Evolutionary conservation across 1,140 invertebrate species (phyloP).

Genomic region (Panagrolaimus sp.): DNA sequence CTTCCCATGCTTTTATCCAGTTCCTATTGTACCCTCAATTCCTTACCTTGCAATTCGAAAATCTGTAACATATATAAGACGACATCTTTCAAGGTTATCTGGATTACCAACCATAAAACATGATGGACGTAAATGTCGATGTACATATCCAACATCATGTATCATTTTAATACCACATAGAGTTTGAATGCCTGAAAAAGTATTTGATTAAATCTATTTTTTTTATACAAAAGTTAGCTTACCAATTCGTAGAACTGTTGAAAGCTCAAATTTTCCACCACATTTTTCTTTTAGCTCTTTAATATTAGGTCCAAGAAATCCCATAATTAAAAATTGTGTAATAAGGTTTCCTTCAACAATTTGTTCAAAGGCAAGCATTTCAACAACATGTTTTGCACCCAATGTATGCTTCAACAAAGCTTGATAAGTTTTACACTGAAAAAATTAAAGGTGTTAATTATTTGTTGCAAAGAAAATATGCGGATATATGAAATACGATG

Average conservation of each 20-base stretch:
- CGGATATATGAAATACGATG: no score
- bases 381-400: neutral
- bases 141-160: constrained; percentile 10
- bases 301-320: no score
- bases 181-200: no score
- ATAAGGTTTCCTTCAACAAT: no score
- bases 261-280: neutral
- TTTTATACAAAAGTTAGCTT: neutral
- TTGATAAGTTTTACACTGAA: constrained; percentile 1
- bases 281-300: no score
- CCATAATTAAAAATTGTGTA: no score
- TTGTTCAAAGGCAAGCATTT: neutral
- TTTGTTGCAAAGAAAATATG: no score
- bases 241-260: neutral
- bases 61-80: neutral
- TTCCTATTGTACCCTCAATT: no score
- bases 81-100: neutral
- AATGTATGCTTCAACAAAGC: neutral
- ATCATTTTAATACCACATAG: neutral
- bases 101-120: neutral
- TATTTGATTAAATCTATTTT: no score
- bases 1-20: no score
- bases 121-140: neutral
- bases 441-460: neutral
- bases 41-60: neutral